Evolutionary conservation across 2,888 invertebrate species (phyloP), one percentile per base, ranked within the genome.

Genomic region (Clepsis dumicolana): DNA sequence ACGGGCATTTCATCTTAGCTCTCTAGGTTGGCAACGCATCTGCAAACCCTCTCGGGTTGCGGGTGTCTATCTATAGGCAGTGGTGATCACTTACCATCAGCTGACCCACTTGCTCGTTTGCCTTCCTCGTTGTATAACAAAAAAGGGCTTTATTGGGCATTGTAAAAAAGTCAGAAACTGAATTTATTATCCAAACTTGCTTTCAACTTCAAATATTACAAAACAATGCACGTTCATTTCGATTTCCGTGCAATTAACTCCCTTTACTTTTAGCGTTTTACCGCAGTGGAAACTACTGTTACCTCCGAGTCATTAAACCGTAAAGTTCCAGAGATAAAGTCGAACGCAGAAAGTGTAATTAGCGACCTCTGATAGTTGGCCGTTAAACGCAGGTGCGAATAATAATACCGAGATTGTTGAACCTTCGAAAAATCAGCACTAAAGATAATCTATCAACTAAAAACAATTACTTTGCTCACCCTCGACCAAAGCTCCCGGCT

Each of bases 281-380:
- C 66, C 27, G 32, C 18, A 25, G 35, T 50, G 56, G 62, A 18
- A 67, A 62, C 66, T 62, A 62, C 62, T 44, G 62, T 56, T 50
- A 56, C 66, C 35, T 61, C 48, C 32, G 27, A 62, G 62, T 62
- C 66, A 44, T 67, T 67, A 56, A 56, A 38, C 66, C 41, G 60
- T 65, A 18, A 61, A 67, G 56, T 62, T 56, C 18, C 54, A 18
- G 66, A 44, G 65, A 65, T 65, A 65, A 65, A 59, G 56, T 56
- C 56, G n/a, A 27, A 25, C 50, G 59, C 29, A 29, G 63, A 25
- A 16, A 24, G 16, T 18, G 54, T 66, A 61, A 66, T 66, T 61
- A 66, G 52, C 53, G 25, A 38, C 50, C 44, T 50, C 25, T 8
- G 38, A 25, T 57, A 65, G 64, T 57, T 56, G 27, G 29, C 29